These are phyloP conservation scores for Schizopygopsis malacanthus DNA, from an alignment of 2,797 vertebrate species.

Conservation along the genomic window DNA sequence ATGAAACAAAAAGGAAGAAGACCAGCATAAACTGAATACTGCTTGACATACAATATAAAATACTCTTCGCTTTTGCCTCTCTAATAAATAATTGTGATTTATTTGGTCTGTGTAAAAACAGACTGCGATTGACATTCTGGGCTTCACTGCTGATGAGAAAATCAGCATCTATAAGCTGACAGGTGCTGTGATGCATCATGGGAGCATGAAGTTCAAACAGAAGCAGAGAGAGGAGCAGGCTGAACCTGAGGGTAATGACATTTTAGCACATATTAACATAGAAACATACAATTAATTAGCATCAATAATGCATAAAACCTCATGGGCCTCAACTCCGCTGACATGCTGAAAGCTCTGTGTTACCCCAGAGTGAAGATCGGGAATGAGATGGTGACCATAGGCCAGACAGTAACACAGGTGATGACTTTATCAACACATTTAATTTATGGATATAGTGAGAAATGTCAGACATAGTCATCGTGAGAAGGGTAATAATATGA, in stretches of 20 bases:
- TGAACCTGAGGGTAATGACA: background rate
- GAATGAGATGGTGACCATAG: slow-evolving; percentile 84
- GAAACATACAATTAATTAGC: background rate
- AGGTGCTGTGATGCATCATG: slow-evolving; percentile 3
- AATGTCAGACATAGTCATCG: background rate
- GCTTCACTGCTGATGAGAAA: slow-evolving; percentile 68
- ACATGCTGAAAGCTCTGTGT: slow-evolving; percentile 84
- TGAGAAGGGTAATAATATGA: too few species aligned
- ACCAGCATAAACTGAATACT: background rate
- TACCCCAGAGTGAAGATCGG: slow-evolving; percentile 87
- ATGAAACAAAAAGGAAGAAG: too few species aligned
- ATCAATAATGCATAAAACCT: slow-evolving; percentile 66
- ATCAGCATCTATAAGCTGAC: slow-evolving; percentile 22
- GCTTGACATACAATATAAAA: background rate
- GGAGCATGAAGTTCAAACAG: slow-evolving; percentile 14
- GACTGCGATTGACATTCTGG: slow-evolving; percentile 75
- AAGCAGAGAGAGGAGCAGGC: slow-evolving; percentile 26
- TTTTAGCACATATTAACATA: too few species aligned
- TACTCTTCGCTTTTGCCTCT: background rate
- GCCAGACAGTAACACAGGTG: slow-evolving; percentile 88
- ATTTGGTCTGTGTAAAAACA: slow-evolving; percentile 45
- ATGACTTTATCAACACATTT: background rate
- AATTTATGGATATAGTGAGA: background rate
- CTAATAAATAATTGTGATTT: background rate
- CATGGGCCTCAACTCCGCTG: slow-evolving; percentile 86